Evolutionary conservation across 2,888 invertebrate genomes (phyloP).

Genomic region (Ypsolopha sequella): DNA sequence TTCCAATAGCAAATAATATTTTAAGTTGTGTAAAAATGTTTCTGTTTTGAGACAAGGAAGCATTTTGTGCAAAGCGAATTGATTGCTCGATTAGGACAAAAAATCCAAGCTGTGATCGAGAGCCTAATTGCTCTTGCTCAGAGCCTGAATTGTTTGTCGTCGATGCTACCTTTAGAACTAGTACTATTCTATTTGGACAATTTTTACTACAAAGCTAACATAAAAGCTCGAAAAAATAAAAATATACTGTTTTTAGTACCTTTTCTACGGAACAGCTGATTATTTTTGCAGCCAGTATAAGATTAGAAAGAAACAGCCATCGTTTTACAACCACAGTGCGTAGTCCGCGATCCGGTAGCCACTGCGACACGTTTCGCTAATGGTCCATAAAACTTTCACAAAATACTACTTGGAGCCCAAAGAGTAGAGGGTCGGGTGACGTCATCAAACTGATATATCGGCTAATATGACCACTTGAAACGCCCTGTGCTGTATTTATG

Average conservation of each 20-base stretch:
- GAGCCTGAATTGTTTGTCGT: no score
- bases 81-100: no score
- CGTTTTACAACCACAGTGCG: neutral
- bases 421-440: neutral
- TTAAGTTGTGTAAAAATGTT: no score
- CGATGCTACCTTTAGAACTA: no score
- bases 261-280: neutral
- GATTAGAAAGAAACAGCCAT: neutral
- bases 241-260: neutral
- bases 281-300: neutral
- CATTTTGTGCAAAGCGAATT: no score
- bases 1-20: no score
- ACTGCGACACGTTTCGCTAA: constrained; percentile 6
- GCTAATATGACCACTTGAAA: neutral
- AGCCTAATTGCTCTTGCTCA: no score
- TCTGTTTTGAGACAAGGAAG: no score
- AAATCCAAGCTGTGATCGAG: no score
- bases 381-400: constrained; percentile 10
- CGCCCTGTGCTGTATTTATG: no score
- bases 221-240: neutral
- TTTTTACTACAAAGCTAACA: no score
- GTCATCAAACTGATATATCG: constrained; percentile 6
- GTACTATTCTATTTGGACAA: no score
- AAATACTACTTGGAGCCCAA: constrained; percentile 5
- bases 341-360: neutral